phyloP scores from a whole-genome alignment of 1,140 invertebrate genomes.

The Stenopsyche tienmushanensis region DNA sequence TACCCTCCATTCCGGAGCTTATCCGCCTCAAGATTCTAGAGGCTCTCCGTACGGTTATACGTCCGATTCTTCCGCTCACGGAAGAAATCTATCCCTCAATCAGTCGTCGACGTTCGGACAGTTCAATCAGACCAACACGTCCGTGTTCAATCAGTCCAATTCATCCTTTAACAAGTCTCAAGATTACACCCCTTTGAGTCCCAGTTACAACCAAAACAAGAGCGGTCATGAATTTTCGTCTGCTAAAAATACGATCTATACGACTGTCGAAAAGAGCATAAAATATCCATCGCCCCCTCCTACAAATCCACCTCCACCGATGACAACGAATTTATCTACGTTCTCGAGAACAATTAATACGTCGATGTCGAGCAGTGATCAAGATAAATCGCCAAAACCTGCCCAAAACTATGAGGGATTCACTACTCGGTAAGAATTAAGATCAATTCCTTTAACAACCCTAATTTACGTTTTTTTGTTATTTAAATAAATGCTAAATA shows the following conservation, averaged over 20 bases:
- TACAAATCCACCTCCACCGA: slow-evolving; percentile 40
- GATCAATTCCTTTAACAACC: too few species aligned
- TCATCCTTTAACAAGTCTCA: slow-evolving; percentile 18
- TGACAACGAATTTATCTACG: slow-evolving; percentile 48
- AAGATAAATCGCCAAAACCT: slow-evolving; percentile 44
- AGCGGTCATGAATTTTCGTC: slow-evolving; percentile 9
- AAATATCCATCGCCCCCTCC: slow-evolving; percentile 40
- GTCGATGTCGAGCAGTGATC: background rate
- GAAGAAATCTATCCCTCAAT: slow-evolving; percentile 26
- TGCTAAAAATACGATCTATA: slow-evolving; percentile 1
- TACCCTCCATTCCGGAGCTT: slow-evolving; percentile 29
- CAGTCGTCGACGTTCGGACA: slow-evolving; percentile 33
- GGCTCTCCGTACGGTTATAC: slow-evolving; percentile 35
- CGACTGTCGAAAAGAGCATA: slow-evolving; percentile 26
- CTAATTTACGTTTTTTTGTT: background rate
- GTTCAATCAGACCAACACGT: slow-evolving; percentile 38
- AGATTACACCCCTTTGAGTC: slow-evolving; percentile 12
- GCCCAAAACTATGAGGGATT: slow-evolving; percentile 61
- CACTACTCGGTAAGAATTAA: slow-evolving; percentile 59
- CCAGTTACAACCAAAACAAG: slow-evolving; percentile 6
- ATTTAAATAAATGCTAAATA: background rate
- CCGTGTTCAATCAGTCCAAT: slow-evolving; percentile 17
- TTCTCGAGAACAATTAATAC: slow-evolving; percentile 45
- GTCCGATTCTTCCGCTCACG: slow-evolving; percentile 42
- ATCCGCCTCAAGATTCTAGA: slow-evolving; percentile 10